Percentiles rank a stretch among this genome's conserved stretches.
Conservation (phyloP, 2,113 vertebrate species). For the Heloderma charlesbogerti region DNA sequence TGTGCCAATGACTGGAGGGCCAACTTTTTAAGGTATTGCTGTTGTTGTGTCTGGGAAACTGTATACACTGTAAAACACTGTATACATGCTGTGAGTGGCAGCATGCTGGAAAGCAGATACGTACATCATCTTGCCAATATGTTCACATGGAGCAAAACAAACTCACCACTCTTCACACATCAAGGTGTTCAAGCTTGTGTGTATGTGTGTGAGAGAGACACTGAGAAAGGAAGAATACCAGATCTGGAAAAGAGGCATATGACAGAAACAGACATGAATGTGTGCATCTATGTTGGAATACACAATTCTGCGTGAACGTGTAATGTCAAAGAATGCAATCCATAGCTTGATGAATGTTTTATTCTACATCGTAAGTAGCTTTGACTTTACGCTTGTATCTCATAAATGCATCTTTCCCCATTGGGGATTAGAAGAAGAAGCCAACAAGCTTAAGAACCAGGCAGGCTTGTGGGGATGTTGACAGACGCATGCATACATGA, state of each 20-base stretch:
- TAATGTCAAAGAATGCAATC: too few relatives aligned
- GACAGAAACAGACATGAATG: not conserved
- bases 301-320: not conserved
- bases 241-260: not conserved
- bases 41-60: not conserved
- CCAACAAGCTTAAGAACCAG: not conserved
- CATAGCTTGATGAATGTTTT: not conserved
- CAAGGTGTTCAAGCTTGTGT: not conserved
- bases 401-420: not conserved
- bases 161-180: not conserved
- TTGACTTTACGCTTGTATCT: not conserved
- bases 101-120: not conserved
- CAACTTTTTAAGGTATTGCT: not conserved
- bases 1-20: not conserved
- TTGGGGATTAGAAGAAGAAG: not conserved
- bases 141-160: not conserved
- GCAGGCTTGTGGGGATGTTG: too few relatives aligned
- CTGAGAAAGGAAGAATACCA: fast-evolving
- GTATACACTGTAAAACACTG: not conserved
- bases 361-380: not conserved
- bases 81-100: not conserved
- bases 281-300: not conserved
- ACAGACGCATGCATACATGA: too few relatives aligned
- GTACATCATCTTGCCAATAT: not conserved
- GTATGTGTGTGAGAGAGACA: not conserved